A percentile compares a stretch with the other conserved stretches of the same genome.
Evolutionary conservation across 2,113 vertebrate genomes (phyloP).

Genomic region (Toxostoma redivivum): DNA sequence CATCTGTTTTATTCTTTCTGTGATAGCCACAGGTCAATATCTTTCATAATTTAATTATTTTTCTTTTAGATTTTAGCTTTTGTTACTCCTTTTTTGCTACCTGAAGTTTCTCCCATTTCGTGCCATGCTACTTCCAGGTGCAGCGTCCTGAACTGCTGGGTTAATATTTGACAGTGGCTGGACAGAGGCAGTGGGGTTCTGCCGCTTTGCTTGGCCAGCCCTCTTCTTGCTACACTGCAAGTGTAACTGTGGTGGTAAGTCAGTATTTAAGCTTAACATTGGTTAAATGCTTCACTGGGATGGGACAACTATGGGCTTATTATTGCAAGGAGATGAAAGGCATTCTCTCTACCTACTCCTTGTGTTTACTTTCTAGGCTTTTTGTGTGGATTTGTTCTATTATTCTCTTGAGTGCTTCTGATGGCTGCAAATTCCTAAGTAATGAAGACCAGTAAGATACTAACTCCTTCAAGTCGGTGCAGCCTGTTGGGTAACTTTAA

Average conservation of each 20-base stretch:
- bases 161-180: not conserved
- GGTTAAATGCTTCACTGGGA: not conserved
- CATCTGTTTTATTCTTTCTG: not conserved
- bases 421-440: not conserved
- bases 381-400: not conserved
- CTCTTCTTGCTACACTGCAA: not conserved
- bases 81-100: not conserved
- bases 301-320: not conserved
- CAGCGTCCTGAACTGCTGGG: not conserved
- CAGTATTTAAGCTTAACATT: not conserved
- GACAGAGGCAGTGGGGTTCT: not conserved
- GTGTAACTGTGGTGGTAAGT: slow-evolving; percentile 10
- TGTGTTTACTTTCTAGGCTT: not conserved
- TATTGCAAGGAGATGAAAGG: not conserved
- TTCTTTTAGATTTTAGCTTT: not conserved
- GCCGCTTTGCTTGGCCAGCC: fast-evolving
- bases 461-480: not conserved
- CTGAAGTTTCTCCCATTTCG: not conserved
- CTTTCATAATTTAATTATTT: not conserved
- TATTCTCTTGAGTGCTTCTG: not conserved
- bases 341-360: not conserved
- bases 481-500: not conserved
- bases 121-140: not conserved
- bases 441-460: not conserved
- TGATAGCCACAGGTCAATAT: not conserved